These are phyloP conservation scores for Sebastes fasciatus DNA, from an alignment of 2,113 vertebrate genomes.

Conservation along the genomic window DNA sequence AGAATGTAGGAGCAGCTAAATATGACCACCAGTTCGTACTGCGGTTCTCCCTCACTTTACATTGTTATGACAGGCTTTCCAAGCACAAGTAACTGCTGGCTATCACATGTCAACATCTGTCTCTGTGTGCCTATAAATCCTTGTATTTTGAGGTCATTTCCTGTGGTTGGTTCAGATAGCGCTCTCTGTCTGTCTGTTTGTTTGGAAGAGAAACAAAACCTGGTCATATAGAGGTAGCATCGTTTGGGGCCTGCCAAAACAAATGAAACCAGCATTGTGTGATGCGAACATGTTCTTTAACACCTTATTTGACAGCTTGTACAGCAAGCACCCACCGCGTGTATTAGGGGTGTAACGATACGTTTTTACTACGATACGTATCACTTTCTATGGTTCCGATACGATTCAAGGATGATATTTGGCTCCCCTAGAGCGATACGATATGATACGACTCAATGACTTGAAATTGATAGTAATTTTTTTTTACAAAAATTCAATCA, in stretches of 20 bases:
- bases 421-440: too few relatives aligned
- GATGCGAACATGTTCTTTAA: not conserved
- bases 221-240: not conserved
- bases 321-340: not conserved
- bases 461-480: too few relatives aligned
- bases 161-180: conserved; percentile 14
- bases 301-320: conserved; percentile 1
- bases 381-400: too few relatives aligned
- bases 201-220: conserved; percentile 33
- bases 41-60: conserved; percentile 28
- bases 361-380: too few relatives aligned
- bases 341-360: too few relatives aligned
- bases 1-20: conserved; percentile 10
- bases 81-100: conserved; percentile 37
- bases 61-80: conserved; percentile 50
- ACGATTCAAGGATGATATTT: too few relatives aligned
- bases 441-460: too few relatives aligned
- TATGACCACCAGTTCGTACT: not conserved
- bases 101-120: conserved; percentile 62
- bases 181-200: conserved; percentile 3
- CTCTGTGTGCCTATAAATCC: conserved; percentile 22
- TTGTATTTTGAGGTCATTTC: conserved; percentile 37
- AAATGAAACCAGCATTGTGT: not conserved
- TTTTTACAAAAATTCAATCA: too few relatives aligned
- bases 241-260: conserved; percentile 10